Conservation (phyloP, 2,888 invertebrate genomes). For the Listrodromus nycthemerus region DNA sequence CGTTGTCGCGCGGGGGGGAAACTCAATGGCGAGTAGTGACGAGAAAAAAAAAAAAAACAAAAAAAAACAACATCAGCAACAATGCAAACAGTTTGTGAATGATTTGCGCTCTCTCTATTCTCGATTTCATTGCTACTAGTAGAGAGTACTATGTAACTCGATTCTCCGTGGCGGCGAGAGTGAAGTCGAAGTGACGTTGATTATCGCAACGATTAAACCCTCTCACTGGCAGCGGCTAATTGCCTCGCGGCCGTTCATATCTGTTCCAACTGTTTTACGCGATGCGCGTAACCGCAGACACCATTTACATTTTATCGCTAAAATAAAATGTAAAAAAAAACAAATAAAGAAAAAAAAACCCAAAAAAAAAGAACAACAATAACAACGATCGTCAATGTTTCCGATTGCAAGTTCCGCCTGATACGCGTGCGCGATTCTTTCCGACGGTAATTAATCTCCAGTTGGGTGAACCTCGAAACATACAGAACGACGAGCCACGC, state of each 20-base stretch:
- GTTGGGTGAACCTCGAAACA: no score
- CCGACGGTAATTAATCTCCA: not conserved
- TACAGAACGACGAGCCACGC: no score
- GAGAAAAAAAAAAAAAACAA: conserved; percentile 6
- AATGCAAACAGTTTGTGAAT: conserved; percentile 33
- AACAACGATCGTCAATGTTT: not conserved
- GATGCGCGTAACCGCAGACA: not conserved
- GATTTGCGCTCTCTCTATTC: conserved; percentile 43
- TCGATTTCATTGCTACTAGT: conserved; percentile 26
- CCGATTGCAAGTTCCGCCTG: not conserved
- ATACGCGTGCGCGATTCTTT: not conserved
- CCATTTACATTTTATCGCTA: conserved; percentile 31
- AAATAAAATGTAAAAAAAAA: not conserved
- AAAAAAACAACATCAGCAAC: no score
- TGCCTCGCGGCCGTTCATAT: conserved; percentile 57
- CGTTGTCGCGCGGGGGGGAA: not conserved
- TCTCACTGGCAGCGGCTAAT: conserved; percentile 55
- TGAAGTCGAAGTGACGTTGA: conserved; percentile 56
- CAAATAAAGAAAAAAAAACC: no score
- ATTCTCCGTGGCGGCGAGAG: conserved; percentile 39
- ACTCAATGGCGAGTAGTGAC: not conserved
- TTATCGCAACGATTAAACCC: conserved; percentile 62
- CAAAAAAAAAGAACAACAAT: not conserved
- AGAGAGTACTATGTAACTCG: conserved; percentile 22
- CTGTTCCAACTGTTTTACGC: conserved; percentile 34